Evolutionary conservation across 2,113 vertebrate species (phyloP), one percentile per base, ranked within the genome.

Genomic region (Seriola aureovittata): DNA sequence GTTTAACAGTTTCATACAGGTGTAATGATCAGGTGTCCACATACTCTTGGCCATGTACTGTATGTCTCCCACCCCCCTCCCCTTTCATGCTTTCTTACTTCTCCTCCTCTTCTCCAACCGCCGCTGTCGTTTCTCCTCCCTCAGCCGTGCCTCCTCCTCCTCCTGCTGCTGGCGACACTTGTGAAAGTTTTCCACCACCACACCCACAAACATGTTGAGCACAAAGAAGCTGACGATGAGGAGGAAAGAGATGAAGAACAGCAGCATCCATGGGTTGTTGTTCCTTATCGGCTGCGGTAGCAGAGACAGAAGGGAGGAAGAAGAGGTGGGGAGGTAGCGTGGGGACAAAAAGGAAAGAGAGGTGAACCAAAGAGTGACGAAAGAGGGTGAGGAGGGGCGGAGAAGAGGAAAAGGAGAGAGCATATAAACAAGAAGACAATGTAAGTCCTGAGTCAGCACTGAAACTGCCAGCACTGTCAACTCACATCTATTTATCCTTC

Each of bases 171-270:
- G 97, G 32, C 97, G 96, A 92, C 97, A 98, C 95, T 98, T 98
- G 96, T 98, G 97, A 85, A 98, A 98, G 95, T 98, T 98, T 93
- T 98, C 97, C 94, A 98, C 97, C 94, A 98, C 97, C 86, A 98
- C 97, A 4, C 97, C 97, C 82, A 98, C 97, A 32, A 98, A 98
- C 97, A 98, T 98, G 96, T 98, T 98, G 88, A 98, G 96, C 91
- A 98, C 97, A 55, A 98, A 98, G 95, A 98, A 98, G 93, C 97
- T 98, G 94, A 98, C 97, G 86, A 98, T 98, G 93, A 98, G 97
- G 90, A 98, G 96, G 95, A 98, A 98, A 72, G 97, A 98, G 94
- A 98, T 98, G 95, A 98, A 98, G 94, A 96, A 98, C 71, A 98
- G 96, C 81, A 98, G 96, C 97, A 98, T 98, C 97, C 97, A 98